Percentiles rank a stretch among this genome's conserved stretches.
Evolutionary conservation across 1,140 invertebrate species (phyloP).

Genomic region (Eupeodes corollae): DNA sequence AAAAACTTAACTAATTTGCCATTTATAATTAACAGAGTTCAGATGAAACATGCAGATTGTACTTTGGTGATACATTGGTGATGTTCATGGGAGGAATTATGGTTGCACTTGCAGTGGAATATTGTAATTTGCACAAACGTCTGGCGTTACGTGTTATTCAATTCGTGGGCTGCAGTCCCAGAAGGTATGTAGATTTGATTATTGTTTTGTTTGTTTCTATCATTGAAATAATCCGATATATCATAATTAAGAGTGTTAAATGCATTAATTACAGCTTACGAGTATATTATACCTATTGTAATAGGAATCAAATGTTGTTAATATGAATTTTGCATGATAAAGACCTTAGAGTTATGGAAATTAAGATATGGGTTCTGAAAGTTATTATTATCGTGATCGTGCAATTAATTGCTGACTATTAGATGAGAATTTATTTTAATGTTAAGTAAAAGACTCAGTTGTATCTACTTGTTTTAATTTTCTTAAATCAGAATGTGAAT

Average conservation of each 20-base stretch:
- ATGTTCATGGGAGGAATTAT: constrained; percentile 73
- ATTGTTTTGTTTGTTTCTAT: neutral
- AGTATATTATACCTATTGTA: neutral
- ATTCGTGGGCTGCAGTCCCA: constrained; percentile 63
- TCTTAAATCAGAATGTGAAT: too few relatives aligned
- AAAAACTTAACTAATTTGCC: too few relatives aligned
- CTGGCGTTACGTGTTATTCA: constrained; percentile 70
- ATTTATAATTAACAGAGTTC: constrained; percentile 37
- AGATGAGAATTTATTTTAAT: too few relatives aligned
- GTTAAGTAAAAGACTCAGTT: too few relatives aligned
- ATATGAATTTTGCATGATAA: too few relatives aligned
- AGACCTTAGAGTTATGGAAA: too few relatives aligned
- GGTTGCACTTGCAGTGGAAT: constrained; percentile 74
- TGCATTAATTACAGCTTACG: neutral
- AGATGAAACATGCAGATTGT: constrained; percentile 51
- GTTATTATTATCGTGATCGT: too few relatives aligned
- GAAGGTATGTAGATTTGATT: constrained; percentile 37
- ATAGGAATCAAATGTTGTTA: too few relatives aligned
- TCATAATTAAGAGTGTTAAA: neutral
- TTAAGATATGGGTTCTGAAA: too few relatives aligned
- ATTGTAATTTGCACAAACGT: constrained; percentile 70
- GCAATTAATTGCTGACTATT: too few relatives aligned
- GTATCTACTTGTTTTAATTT: too few relatives aligned
- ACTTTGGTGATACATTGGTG: constrained; percentile 79
- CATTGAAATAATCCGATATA: neutral